phyloP scores from a whole-genome alignment of 2,888 invertebrate genomes.

The Patella depressa region DNA sequence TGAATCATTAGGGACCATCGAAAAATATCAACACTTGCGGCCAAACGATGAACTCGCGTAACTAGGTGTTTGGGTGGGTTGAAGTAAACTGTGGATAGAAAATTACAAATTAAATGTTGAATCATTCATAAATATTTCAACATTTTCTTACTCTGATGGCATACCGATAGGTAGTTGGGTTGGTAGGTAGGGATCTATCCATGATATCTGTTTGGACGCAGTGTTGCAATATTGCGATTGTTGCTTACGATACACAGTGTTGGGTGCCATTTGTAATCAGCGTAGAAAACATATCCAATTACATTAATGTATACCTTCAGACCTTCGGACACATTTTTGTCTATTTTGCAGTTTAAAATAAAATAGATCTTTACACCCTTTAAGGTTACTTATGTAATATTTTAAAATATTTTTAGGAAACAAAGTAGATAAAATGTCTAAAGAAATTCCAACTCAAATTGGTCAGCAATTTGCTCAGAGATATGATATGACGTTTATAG shows the following conservation, averaged over 20 bases:
- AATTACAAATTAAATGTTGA: too few relatives aligned
- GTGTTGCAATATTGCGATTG: too few relatives aligned
- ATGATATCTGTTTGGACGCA: too few relatives aligned
- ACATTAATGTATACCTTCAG: background rate
- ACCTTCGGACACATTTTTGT: background rate
- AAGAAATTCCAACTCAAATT: constrained; percentile 92
- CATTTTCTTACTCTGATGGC: too few relatives aligned
- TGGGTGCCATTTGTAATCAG: too few relatives aligned
- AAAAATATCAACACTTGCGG: background rate
- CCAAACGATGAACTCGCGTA: background rate
- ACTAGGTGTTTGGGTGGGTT: too few relatives aligned
- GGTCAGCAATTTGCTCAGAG: constrained; percentile 94
- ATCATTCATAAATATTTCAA: too few relatives aligned
- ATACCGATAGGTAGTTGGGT: too few relatives aligned
- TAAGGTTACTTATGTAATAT: background rate
- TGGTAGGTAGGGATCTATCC: too few relatives aligned
- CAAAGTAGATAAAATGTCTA: constrained; percentile 95
- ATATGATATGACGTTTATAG: constrained; percentile 93
- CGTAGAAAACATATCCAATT: background rate
- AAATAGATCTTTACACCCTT: background rate
- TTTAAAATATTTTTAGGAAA: constrained; percentile 78
- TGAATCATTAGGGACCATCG: background rate
- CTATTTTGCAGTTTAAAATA: background rate
- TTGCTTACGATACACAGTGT: too few relatives aligned
- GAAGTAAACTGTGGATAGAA: too few relatives aligned